A percentile compares a stretch with the other conserved stretches of the same genome.
phyloP scores from a whole-genome alignment of 2,888 invertebrate genomes.

The Lampropteryx suffumata region DNA sequence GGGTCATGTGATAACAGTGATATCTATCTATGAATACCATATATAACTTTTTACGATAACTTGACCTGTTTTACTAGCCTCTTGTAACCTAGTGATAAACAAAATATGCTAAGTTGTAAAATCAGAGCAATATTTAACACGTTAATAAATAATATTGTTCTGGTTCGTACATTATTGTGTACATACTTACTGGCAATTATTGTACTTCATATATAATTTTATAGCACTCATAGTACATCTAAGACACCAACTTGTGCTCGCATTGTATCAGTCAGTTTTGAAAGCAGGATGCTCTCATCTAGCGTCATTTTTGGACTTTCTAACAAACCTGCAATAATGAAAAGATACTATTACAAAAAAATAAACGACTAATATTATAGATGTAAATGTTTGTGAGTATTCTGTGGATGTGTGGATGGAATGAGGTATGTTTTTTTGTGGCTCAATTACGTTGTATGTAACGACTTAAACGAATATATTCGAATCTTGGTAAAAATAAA shows the following conservation, averaged over 20 bases:
- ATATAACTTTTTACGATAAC: not conserved
- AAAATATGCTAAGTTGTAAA: slow-evolving; percentile 5
- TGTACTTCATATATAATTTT: not conserved
- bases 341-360: not conserved
- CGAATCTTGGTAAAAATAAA: no score
- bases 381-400: no score
- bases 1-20: no score
- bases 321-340: slow-evolving; percentile 77
- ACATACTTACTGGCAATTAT: slow-evolving; percentile 16
- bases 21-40: no score
- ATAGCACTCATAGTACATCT: slow-evolving; percentile 40
- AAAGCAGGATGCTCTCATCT: slow-evolving; percentile 86
- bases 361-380: no score
- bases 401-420: no score
- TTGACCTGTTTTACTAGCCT: not conserved
- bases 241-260: slow-evolving; percentile 86
- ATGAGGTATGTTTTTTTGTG: no score
- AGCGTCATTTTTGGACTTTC: slow-evolving; percentile 88
- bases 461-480: no score
- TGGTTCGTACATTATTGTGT: slow-evolving; percentile 6
- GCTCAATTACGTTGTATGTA: no score
- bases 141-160: slow-evolving; percentile 15
- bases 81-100: not conserved
- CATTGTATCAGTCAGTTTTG: slow-evolving; percentile 88
- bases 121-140: slow-evolving; percentile 7